Conservation (phyloP, 2,797 vertebrate genomes). For the Crax fasciolata region DNA sequence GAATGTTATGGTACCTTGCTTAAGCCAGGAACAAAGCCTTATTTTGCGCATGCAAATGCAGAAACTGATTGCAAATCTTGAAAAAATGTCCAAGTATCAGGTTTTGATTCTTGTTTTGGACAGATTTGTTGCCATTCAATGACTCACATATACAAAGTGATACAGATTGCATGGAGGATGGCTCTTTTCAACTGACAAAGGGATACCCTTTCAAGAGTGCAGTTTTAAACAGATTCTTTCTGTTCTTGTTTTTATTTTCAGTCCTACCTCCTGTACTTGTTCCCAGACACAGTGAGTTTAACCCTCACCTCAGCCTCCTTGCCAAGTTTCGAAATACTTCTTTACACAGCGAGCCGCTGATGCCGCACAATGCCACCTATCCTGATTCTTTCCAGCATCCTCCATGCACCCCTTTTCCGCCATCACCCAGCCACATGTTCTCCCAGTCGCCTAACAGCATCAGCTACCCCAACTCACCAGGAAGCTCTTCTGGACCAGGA, state of each 20-base stretch:
- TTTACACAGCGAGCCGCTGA: slow-evolving; percentile 93
- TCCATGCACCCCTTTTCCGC: slow-evolving; percentile 86
- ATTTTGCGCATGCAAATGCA: neutral
- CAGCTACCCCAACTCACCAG: slow-evolving; percentile 91
- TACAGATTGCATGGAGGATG: neutral
- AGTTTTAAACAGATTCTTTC: neutral
- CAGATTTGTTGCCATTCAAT: neutral
- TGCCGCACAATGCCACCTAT: slow-evolving; percentile 96
- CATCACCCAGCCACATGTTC: slow-evolving; percentile 85
- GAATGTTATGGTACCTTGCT: neutral
- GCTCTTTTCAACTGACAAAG: neutral
- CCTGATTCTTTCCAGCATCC: slow-evolving; percentile 94
- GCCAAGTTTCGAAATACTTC: slow-evolving; percentile 95
- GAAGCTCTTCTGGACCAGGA: slow-evolving; percentile 90
- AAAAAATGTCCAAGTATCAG: neutral
- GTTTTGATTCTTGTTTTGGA: neutral
- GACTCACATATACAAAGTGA: neutral
- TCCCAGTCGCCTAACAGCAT: slow-evolving; percentile 89
- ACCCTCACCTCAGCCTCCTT: slow-evolving; percentile 96
- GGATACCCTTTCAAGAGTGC: neutral
- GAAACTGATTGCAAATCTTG: neutral
- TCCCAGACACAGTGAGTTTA: slow-evolving; percentile 97
- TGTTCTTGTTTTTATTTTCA: slow-evolving; percentile 70
- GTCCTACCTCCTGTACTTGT: slow-evolving; percentile 96
- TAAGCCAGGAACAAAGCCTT: neutral